A percentile compares a stretch with the other conserved stretches of the same genome.
Conservation (phyloP, 2,888 invertebrate genomes). For the Steinernema scapterisci region DNA sequence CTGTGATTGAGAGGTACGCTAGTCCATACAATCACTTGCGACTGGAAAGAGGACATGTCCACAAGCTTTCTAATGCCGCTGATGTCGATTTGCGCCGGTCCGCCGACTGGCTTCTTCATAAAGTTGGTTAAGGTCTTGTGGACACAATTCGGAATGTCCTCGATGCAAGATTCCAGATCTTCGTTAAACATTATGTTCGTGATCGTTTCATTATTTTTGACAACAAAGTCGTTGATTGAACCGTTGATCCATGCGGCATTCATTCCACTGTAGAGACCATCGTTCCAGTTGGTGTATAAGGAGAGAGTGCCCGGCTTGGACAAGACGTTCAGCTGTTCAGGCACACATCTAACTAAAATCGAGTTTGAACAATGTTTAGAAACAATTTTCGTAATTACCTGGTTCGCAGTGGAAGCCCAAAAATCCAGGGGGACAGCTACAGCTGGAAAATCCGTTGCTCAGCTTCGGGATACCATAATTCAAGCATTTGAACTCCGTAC, state of each 20-base stretch:
- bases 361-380: neutral
- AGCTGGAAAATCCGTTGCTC: neutral
- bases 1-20: neutral
- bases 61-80: neutral
- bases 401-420: conserved; percentile 37
- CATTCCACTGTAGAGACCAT: neutral
- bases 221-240: neutral
- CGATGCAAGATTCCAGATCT: neutral
- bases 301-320: neutral
- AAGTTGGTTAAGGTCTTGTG: neutral
- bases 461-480: conserved; percentile 22
- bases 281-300: neutral
- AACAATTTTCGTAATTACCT: neutral
- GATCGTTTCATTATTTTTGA: neutral
- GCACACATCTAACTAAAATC: conserved; percentile 16
- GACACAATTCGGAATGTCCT: neutral
- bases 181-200: conserved; percentile 14
- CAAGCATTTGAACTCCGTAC: conserved; percentile 25
- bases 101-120: neutral
- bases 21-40: neutral
- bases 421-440: conserved; percentile 35
- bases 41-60: neutral
- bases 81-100: no score
- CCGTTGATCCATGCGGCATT: neutral
- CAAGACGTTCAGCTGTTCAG: neutral